phyloP scores from a whole-genome alignment of 1,140 invertebrate species.

The Bursaphelenchus mucronatus region DNA sequence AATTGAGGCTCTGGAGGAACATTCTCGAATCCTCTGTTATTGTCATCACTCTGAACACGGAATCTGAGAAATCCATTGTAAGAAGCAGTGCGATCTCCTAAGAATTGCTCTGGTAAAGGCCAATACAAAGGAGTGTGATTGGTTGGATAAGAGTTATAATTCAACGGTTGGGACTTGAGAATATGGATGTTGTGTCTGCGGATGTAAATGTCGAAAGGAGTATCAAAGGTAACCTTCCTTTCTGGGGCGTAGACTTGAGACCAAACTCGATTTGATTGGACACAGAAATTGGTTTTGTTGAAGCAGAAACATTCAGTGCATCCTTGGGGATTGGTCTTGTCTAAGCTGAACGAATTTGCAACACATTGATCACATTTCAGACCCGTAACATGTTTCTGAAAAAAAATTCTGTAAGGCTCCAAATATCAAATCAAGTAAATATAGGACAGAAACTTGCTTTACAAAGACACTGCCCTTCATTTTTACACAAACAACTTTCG shows the following conservation, averaged over 20 bases:
- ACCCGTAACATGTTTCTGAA: slow-evolving; percentile 70
- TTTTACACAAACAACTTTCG: slow-evolving; percentile 51
- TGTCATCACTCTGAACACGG: slow-evolving; percentile 67
- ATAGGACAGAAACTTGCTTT: slow-evolving; percentile 63
- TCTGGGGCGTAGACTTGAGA: slow-evolving; percentile 57
- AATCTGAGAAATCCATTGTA: slow-evolving; percentile 86
- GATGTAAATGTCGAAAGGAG: slow-evolving; percentile 50
- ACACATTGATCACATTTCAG: slow-evolving; percentile 78
- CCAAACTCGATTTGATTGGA: slow-evolving; percentile 49
- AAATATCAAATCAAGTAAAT: slow-evolving; percentile 1
- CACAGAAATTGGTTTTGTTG: slow-evolving; percentile 79
- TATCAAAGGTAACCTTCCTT: slow-evolving; percentile 44
- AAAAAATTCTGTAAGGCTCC: slow-evolving; percentile 8
- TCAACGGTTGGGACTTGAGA: slow-evolving; percentile 42
- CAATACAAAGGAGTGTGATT: slow-evolving; percentile 56
- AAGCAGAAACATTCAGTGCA: slow-evolving; percentile 98
- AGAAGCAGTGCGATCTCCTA: slow-evolving; percentile 80
- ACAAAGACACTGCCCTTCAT: slow-evolving; percentile 78
- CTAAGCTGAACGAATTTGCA: slow-evolving; percentile 81
- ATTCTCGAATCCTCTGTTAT: slow-evolving; percentile 31
- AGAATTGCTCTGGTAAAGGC: slow-evolving; percentile 72
- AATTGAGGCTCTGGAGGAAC: slow-evolving; percentile 61
- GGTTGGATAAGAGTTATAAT: slow-evolving; percentile 59
- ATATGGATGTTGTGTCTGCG: slow-evolving; percentile 49
- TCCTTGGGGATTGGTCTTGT: slow-evolving; percentile 76